phyloP scores from a whole-genome alignment of 2,797 vertebrate species.

The Valencia hispanica region DNA sequence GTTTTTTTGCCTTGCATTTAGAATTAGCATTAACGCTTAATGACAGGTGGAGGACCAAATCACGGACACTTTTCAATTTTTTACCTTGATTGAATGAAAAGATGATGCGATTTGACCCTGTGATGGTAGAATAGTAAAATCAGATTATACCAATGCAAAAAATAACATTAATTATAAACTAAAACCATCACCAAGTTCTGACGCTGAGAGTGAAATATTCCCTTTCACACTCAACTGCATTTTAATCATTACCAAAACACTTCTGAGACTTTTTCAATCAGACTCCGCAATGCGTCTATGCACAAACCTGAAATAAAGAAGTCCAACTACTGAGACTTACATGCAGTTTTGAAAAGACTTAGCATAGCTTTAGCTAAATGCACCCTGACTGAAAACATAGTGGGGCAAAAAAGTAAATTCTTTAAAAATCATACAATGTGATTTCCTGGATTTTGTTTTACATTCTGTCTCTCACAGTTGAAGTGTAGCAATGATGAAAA shows the following conservation, averaged over 20 bases:
- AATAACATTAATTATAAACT: not conserved
- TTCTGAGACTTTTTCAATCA: not conserved
- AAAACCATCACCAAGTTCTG: not conserved
- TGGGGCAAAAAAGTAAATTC: too few species aligned
- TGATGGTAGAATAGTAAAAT: not conserved
- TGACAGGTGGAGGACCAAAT: not conserved
- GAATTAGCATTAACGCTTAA: not conserved
- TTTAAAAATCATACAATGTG: too few species aligned
- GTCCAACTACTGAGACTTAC: not conserved
- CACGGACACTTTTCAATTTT: not conserved
- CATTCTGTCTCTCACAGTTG: too few species aligned
- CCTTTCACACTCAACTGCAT: not conserved
- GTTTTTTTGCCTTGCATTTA: not conserved
- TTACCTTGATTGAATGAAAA: not conserved
- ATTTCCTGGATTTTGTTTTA: too few species aligned
- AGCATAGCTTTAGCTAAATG: not conserved
- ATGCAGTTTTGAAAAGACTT: not conserved
- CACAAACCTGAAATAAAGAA: not conserved
- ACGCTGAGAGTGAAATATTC: not conserved
- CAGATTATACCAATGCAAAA: not conserved
- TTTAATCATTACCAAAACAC: not conserved
- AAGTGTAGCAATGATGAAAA: too few species aligned
- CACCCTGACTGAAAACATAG: not conserved
- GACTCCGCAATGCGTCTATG: not conserved
- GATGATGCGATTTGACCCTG: not conserved